Conservation (phyloP, 1,140 invertebrate genomes). For the Callitettix versicolor region DNA sequence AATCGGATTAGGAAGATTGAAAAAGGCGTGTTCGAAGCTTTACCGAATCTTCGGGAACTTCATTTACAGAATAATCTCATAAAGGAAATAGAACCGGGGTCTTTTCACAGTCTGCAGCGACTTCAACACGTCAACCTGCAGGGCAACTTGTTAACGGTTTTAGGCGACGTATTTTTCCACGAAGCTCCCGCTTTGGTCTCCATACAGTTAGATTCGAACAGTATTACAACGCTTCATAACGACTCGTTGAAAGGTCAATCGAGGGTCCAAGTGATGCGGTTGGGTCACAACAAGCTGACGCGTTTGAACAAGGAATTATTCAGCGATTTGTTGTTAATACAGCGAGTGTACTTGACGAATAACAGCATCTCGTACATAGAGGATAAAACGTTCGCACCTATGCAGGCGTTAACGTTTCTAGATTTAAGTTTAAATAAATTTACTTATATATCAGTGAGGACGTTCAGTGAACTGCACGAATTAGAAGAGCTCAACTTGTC, state of each 20-base stretch:
- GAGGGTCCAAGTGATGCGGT: slow-evolving; percentile 75
- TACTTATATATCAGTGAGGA: slow-evolving; percentile 44
- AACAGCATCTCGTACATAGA: slow-evolving; percentile 71
- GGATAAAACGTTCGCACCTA: slow-evolving; percentile 59
- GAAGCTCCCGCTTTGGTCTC: slow-evolving; percentile 62
- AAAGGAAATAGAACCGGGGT: slow-evolving; percentile 66
- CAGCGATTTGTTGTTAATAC: slow-evolving; percentile 56
- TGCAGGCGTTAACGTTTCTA: slow-evolving; percentile 61
- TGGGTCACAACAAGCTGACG: slow-evolving; percentile 66
- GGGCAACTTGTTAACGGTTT: slow-evolving; percentile 58
- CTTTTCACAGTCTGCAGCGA: slow-evolving; percentile 64
- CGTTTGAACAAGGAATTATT: slow-evolving; percentile 58
- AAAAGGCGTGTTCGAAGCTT: slow-evolving; percentile 64
- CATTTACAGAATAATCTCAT: slow-evolving; percentile 80
- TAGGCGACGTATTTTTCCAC: slow-evolving; percentile 70
- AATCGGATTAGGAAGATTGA: slow-evolving; percentile 64
- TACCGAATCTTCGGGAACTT: slow-evolving; percentile 66
- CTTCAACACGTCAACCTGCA: slow-evolving; percentile 80
- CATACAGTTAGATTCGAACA: slow-evolving; percentile 76
- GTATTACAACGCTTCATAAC: slow-evolving; percentile 61
- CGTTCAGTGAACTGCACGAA: slow-evolving; percentile 54
- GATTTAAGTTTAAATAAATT: slow-evolving; percentile 66
- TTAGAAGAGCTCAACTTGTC: slow-evolving; percentile 52
- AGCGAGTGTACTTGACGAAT: slow-evolving; percentile 68
- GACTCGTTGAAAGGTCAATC: slow-evolving; percentile 63